Base-by-base conservation (phyloP, 2,797 vertebrate species). In the Numenius phaeopus region DNA sequence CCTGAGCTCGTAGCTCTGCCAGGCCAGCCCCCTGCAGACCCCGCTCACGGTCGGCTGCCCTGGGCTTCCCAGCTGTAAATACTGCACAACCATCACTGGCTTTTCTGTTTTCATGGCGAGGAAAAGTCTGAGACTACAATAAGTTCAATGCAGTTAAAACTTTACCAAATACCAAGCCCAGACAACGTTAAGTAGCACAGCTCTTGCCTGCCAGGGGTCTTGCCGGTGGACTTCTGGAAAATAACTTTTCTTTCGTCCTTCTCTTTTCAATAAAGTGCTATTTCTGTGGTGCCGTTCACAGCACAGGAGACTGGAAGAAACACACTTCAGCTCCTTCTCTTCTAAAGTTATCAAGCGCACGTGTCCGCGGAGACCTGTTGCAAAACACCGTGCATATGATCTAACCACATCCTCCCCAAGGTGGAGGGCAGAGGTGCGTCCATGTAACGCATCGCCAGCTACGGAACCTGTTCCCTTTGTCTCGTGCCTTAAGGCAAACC, bases 211-310 rank as follows among this genome's bases (percentile, higher is more conserved):
- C 61, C 54, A 67, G 32, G 29, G 32, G 13, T 39, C 65, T 79
- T 75, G 9, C n/a, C 46, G 49, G 39, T 40, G 19, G 32, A 22
- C 39, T 69, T 91, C 30, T 42, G 52, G 32, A 42, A 65, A 47
- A 34, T n/a, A 34, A 81, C 6, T 75, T 61, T 37, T 29, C 39
- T 11, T 49, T 62, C 29, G 6, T 54, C 13, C 50, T 71, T 50
- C 54, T 49, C 32, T 79, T 80, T 70, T n/a, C 0, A 0, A 7
- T 30, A 6, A 3, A 7, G 20, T 21, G 10, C 32, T 89, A 0
- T 70, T 61, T 59, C 64, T 39, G 79, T 22, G 42, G 61, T 27
- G 24, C 67, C 39, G 4, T 79, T 87, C 18, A 20, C 34, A 61
- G 50, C 10, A 7, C 20, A 37, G 64, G 30, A 44, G 10, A 7